Percentiles rank a stretch among this genome's conserved stretches.
Evolutionary conservation across 2,113 vertebrate genomes (phyloP).

Genomic region (Phyllopteryx taeniolatus): DNA sequence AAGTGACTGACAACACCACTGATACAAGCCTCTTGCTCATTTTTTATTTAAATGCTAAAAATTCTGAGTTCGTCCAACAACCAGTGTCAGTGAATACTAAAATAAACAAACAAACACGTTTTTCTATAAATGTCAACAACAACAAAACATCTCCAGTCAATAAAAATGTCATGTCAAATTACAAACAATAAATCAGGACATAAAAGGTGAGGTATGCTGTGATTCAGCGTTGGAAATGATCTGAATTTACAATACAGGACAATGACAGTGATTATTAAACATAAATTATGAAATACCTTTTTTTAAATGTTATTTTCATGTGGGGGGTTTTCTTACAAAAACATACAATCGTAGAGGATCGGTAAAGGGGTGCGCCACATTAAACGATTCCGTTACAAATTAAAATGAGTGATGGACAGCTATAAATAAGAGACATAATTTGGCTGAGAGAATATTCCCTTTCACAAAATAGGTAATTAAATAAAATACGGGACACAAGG

Average conservation of each 20-base stretch:
- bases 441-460: constrained; percentile 20
- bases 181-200: constrained; percentile 29
- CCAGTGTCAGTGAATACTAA: constrained; percentile 60
- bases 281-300: constrained; percentile 6
- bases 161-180: constrained; percentile 59
- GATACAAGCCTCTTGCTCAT: not conserved
- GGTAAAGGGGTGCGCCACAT: constrained; percentile 25
- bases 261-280: constrained; percentile 9
- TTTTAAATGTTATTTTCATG: not conserved
- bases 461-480: constrained; percentile 29
- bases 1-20: not conserved
- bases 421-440: not conserved
- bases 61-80: constrained; percentile 52
- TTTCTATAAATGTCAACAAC: constrained; percentile 4
- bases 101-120: constrained; percentile 1
- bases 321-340: constrained; percentile 25
- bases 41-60: constrained; percentile 61
- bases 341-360: constrained; percentile 10
- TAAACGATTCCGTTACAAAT: constrained; percentile 9
- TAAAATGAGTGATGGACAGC: not conserved
- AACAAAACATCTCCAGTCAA: constrained; percentile 37
- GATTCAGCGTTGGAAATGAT: constrained; percentile 17
- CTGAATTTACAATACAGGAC: constrained; percentile 20
- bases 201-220: not conserved
- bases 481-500: constrained; percentile 26